Base-by-base conservation (phyloP, 2,113 vertebrate genomes). In the Octodon degus region DNA sequence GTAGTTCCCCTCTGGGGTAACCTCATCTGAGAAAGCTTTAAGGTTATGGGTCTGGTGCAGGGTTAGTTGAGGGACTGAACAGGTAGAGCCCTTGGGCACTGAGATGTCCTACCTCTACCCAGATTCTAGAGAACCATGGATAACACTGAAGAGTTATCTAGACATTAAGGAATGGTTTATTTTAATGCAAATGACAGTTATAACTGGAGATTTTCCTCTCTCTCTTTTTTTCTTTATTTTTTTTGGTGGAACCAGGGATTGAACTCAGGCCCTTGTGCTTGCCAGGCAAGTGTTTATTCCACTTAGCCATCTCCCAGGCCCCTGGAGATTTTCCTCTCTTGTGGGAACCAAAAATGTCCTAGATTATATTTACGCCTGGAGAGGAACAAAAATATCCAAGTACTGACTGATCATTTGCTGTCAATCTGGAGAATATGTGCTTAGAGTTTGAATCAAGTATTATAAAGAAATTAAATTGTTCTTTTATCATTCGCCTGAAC, bases 391-490 rank as follows among this genome's bases (percentile, higher is more conserved):
- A 58, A 86, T 86, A 65, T 80, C 4, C 74, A 84, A 89, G 5
- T 62, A 74, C 30, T 93, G 25, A 83, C 27, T 19, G 17, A 95
- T 9, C 86, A 67, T 72, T 72, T 83, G 43, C 80, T 37, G 93
- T 60, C 5, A 32, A 17, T 76, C 19, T 95, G 55, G 30, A n/a
- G 17, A 32, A 68, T 84, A 14, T 83, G 19, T 95, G 43, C 2
- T 24, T 53, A 53, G 34, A 27, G 8, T 91, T 25, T 94, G 67
- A 79, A 63, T 76, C 32, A 68, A 93, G 24, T 72, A 10, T 68
- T 94, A 0, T 62, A 62, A 70, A 90, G 67, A 17, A 60, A 94
- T 79, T 88, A 50, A n/a, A 76, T 1, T 81, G 24, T 62, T 74
- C 0, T 82, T 82, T 87, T 67, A 74, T n/a, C 32, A 90, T 25